phyloP scores from a whole-genome alignment of 2,888 invertebrate species.

The Drosophila colorata region DNA sequence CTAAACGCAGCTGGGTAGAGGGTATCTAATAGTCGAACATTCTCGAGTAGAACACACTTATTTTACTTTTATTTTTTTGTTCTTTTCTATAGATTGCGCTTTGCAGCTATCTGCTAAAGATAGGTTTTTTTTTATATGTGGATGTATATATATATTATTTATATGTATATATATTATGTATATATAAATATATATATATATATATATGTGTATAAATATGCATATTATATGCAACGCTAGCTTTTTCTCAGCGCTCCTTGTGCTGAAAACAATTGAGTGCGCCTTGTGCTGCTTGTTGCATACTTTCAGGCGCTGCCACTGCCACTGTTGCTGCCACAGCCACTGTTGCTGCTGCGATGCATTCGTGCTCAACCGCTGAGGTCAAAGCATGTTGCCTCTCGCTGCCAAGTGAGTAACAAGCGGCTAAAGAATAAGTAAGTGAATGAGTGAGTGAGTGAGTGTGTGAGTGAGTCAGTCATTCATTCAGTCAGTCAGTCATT shows the following conservation, averaged over 20 bases:
- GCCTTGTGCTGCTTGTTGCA: slow-evolving; percentile 65
- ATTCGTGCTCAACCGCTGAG: slow-evolving; percentile 35
- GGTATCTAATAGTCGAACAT: background rate
- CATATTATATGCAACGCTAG: background rate
- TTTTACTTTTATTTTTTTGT: too few species aligned
- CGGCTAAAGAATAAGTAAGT: slow-evolving; percentile 33
- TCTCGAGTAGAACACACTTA: too few species aligned
- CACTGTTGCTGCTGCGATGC: slow-evolving; percentile 7
- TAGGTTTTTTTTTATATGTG: background rate
- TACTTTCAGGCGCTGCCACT: slow-evolving; percentile 52
- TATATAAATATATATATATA: background rate
- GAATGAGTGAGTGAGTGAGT: slow-evolving; percentile 1
- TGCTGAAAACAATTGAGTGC: slow-evolving; percentile 66
- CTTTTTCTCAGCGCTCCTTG: slow-evolving; percentile 3
- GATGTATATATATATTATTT: background rate
- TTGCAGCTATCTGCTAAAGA: background rate
- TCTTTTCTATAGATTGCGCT: slow-evolving; percentile 29
- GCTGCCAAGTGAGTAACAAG: slow-evolving; percentile 18
- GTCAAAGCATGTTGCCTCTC: slow-evolving; percentile 31
- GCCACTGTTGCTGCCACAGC: slow-evolving; percentile 12
- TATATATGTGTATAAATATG: slow-evolving; percentile 8
- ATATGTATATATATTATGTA: background rate
- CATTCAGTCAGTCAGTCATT: slow-evolving; percentile 44
- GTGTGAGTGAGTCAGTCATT: slow-evolving; percentile 42
- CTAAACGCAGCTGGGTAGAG: background rate